Percentiles rank a stretch among this genome's conserved stretches.
Evolutionary conservation across 2,888 invertebrate genomes (phyloP).

Genomic region (Globia sparganii): DNA sequence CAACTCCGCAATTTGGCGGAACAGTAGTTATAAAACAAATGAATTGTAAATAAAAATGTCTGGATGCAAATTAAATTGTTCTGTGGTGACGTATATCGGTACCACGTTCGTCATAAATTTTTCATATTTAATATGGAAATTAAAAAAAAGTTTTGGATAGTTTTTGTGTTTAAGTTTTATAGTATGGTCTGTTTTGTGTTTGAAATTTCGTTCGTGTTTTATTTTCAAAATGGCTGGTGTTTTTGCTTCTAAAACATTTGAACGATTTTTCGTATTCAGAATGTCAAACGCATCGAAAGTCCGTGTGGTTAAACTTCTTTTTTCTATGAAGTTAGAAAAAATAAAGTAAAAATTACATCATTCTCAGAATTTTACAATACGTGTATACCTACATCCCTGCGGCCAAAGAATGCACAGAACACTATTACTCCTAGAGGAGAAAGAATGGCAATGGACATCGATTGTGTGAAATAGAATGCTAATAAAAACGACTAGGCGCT

Average conservation of each 20-base stretch:
- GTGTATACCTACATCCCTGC: neutral
- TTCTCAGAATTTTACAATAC: neutral
- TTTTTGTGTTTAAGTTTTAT: slow-evolving; percentile 17
- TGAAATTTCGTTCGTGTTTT: neutral
- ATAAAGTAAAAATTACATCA: too few species aligned
- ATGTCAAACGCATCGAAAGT: neutral
- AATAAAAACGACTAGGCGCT: slow-evolving; percentile 23
- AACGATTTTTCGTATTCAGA: neutral
- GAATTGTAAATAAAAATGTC: slow-evolving; percentile 67
- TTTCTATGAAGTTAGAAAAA: neutral
- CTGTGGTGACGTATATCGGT: slow-evolving; percentile 57
- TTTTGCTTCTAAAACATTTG: neutral
- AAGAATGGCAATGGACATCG: neutral
- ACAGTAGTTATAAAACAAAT: slow-evolving; percentile 66
- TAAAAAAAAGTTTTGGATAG: slow-evolving; percentile 34
- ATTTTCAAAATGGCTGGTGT: neutral
- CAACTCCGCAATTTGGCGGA: slow-evolving; percentile 50
- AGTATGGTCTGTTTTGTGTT: neutral
- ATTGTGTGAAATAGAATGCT: neutral
- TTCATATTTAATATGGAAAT: slow-evolving; percentile 30
- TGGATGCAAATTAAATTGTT: slow-evolving; percentile 68
- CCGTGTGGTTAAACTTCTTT: too few species aligned
- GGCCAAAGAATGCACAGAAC: neutral
- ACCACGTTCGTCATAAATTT: slow-evolving; percentile 47
- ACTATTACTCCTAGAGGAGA: too few species aligned